Evolutionary conservation across 2,113 vertebrate genomes (phyloP).

Genomic region (Takifugu flavidus): DNA sequence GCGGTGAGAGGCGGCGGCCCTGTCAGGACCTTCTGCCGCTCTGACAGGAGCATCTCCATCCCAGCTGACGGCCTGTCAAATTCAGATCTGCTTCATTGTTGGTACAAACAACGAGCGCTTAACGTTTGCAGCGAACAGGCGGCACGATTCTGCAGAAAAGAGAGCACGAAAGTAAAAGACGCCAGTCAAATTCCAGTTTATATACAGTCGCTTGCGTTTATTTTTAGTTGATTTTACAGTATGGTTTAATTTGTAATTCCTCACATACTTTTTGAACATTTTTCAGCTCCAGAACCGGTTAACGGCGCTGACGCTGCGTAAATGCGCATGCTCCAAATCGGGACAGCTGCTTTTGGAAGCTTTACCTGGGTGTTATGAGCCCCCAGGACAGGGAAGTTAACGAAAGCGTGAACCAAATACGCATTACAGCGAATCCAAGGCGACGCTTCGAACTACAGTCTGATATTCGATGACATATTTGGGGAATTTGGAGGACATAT

Average conservation of each 20-base stretch:
- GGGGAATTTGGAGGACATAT: background rate
- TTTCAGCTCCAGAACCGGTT: background rate
- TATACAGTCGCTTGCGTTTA: background rate
- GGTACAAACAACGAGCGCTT: slow-evolving; percentile 15
- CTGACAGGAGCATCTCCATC: slow-evolving; percentile 41
- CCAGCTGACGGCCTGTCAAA: slow-evolving; percentile 74
- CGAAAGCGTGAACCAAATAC: slow-evolving; percentile 50
- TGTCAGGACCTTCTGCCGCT: slow-evolving; percentile 70
- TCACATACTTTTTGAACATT: background rate
- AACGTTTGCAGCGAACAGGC: background rate
- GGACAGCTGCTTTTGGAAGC: slow-evolving; percentile 43
- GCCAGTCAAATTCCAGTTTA: background rate
- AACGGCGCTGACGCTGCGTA: slow-evolving; percentile 18
- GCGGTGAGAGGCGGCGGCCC: background rate
- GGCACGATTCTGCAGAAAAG: background rate
- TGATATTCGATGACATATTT: slow-evolving; percentile 35
- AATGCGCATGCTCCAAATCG: slow-evolving; percentile 62
- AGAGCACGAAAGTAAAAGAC: background rate
- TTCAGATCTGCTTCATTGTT: slow-evolving; percentile 52
- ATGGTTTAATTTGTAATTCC: background rate
- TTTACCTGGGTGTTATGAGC: slow-evolving; percentile 44
- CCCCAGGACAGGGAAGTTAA: slow-evolving; percentile 54
- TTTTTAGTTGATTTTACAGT: background rate
- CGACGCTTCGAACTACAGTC: slow-evolving; percentile 47
- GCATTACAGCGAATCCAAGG: slow-evolving; percentile 43